Percentiles rank a stretch among this genome's conserved stretches.
Evolutionary conservation across 2,888 invertebrate species (phyloP).

Genomic region (Caenorhabditis doughertyi): DNA sequence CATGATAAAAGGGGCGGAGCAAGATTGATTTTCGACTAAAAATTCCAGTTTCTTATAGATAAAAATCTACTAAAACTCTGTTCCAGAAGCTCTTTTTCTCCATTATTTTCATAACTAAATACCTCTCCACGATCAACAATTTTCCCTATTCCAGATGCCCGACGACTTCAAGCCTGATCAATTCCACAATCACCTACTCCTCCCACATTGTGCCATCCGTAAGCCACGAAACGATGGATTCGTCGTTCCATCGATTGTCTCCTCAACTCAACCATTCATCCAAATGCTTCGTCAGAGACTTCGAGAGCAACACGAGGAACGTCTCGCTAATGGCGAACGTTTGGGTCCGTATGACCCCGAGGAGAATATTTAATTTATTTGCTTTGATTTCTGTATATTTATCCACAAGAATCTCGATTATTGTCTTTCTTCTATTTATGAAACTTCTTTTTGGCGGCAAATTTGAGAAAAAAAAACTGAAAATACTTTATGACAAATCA

Average conservation of each 20-base stretch:
- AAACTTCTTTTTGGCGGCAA: too few relatives aligned
- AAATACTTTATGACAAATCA: too few relatives aligned
- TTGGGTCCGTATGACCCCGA: neutral
- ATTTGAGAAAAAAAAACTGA: too few relatives aligned
- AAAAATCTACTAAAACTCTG: neutral
- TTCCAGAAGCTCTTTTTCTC: neutral
- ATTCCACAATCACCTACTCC: neutral
- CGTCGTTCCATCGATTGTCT: constrained; percentile 49
- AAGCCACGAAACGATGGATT: constrained; percentile 45
- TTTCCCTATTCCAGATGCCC: constrained; percentile 1
- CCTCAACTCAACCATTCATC: constrained; percentile 28
- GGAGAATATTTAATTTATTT: neutral
- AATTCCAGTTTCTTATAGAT: neutral
- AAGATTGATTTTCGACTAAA: neutral
- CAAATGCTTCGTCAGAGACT: constrained; percentile 31
- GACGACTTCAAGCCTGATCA: neutral
- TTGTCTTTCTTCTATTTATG: neutral
- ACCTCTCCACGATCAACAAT: too few relatives aligned
- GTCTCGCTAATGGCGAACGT: neutral
- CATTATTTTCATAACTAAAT: too few relatives aligned
- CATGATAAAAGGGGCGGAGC: too few relatives aligned
- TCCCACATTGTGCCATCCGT: constrained; percentile 14
- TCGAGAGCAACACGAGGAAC: neutral
- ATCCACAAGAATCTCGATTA: too few relatives aligned
- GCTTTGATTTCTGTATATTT: neutral